phyloP scores from a whole-genome alignment of 1,140 invertebrate species.

The Aphis craccivora region DNA sequence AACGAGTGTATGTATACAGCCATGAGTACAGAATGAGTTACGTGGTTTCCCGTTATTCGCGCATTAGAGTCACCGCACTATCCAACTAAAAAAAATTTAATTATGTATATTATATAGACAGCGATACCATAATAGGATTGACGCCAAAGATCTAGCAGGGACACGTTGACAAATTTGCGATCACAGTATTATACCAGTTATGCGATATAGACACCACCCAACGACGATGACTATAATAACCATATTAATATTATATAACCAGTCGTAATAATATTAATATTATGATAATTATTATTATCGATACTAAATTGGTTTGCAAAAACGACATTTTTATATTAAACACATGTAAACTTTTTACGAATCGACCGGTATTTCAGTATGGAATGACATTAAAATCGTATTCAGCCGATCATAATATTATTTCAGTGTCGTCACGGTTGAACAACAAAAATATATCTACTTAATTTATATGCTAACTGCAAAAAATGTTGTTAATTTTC shows the following conservation, averaged over 20 bases:
- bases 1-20: no score
- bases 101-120: no score
- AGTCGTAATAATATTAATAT: background rate
- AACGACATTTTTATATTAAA: background rate
- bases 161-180: background rate
- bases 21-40: no score
- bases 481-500: no score
- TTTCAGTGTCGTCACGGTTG: background rate
- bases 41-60: no score
- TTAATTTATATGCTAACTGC: background rate
- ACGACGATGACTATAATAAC: background rate
- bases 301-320: background rate
- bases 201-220: background rate
- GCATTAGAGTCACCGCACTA: no score
- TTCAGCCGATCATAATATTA: background rate
- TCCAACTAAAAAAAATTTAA: no score
- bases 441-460: background rate
- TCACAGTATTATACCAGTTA: background rate
- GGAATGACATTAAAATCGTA: background rate
- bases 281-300: background rate
- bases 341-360: background rate
- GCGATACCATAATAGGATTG: background rate
- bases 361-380: background rate
- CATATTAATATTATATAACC: background rate
- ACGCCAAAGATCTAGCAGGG: background rate